Base-by-base conservation (phyloP, 2,888 invertebrate genomes). In the Diadegma fenestrale region DNA sequence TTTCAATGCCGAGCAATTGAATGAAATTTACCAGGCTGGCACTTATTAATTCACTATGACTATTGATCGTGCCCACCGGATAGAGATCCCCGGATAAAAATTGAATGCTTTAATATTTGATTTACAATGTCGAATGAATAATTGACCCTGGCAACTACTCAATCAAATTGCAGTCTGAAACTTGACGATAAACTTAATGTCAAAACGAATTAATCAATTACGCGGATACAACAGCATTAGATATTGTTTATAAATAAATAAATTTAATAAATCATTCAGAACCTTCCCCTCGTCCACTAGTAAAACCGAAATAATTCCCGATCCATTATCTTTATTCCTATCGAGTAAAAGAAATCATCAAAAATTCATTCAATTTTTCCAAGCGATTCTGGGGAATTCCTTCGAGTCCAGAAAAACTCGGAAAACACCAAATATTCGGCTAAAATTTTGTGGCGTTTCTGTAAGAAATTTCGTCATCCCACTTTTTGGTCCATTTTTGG, bases 61-160 rank as follows among this genome's bases (percentile, higher is more conserved):
- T 37, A 64, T 64, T 64, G 37, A 64, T 64, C 64, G 41, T 19
- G 64, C 33, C 64, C 64, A 41, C 37, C 37, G 64, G 64, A 64
- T 41, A 64, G 64, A 17, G 63, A 64, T 64, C n/a, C 19, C 41
- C 64, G n/a, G 64, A 64, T 64, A 64, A 64, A 64, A 41, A 64
- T 64, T 19, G 64, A 64, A 64, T 19, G 37, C 37, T 37, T 19
- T 19, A 19, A 37, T 19, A 19, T 12, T 64, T 19, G 10, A 41
- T 64, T 17, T 37, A 41, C 64, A 30, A 37, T 63, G 63, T 63
- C 63, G 37, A 10, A 64, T 37, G 64, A 64, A 64, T 64, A 37
- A 64, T 64, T 37, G 17, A 63, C 63, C 63, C 30, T 63, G 63
- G 63, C 63, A 33, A 17, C 63, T 63, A 30, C 22, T 63, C 30